Conservation (phyloP, 2,797 vertebrate genomes). For the Choloepus didactylus region DNA sequence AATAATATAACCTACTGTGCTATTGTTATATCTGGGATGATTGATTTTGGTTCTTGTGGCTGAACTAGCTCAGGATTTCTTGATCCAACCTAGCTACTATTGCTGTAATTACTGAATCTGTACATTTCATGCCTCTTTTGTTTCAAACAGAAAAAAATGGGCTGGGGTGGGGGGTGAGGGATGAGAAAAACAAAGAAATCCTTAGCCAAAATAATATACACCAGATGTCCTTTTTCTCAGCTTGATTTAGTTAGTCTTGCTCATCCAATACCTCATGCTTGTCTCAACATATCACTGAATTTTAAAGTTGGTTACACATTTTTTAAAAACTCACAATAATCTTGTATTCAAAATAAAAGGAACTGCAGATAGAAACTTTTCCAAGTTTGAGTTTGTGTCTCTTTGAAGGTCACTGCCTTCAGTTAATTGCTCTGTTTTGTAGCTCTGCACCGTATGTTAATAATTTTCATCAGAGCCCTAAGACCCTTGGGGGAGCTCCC, state of each 20-base stretch:
- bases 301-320: conserved; percentile 22
- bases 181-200: conserved; percentile 29
- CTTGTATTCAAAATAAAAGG: conserved; percentile 39
- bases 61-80: neutral
- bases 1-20: neutral
- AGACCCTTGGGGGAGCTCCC: neutral
- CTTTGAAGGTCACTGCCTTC: conserved; percentile 50
- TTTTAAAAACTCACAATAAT: neutral
- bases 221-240: conserved; percentile 41
- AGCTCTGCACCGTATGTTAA: neutral
- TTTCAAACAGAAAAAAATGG: conserved; percentile 38
- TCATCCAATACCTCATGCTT: conserved; percentile 26
- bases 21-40: neutral
- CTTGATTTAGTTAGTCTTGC: conserved; percentile 38
- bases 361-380: neutral
- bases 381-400: neutral
- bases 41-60: conserved; percentile 11
- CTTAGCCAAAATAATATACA: conserved; percentile 16
- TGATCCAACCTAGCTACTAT: neutral
- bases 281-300: conserved; percentile 33
- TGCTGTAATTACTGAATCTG: conserved; percentile 16
- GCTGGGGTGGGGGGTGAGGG: neutral
- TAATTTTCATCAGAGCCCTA: conserved; percentile 42
- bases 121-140: conserved; percentile 35
- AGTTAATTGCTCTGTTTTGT: conserved; percentile 7